phyloP scores from a whole-genome alignment of 2,888 invertebrate species.

The Acanthosepion lycidas region DNA sequence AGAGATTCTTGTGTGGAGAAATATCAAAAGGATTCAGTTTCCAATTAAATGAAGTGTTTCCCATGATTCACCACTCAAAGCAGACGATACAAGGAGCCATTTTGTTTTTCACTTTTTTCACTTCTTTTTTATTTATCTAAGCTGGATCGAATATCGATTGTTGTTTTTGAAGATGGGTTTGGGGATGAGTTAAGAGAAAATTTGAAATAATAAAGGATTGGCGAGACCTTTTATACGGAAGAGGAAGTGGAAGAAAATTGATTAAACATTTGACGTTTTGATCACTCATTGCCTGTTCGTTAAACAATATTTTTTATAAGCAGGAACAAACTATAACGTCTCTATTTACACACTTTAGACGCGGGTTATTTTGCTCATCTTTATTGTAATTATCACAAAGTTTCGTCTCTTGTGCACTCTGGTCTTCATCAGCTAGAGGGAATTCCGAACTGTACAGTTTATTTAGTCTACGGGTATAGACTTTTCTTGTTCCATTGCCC shows the following conservation, averaged over 20 bases:
- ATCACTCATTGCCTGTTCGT: background rate
- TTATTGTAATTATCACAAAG: too few species aligned
- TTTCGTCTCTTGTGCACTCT: too few species aligned
- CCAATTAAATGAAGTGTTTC: constrained; percentile 11
- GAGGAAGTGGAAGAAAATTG: background rate
- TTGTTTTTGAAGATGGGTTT: background rate
- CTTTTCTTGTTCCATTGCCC: too few species aligned
- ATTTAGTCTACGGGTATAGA: too few species aligned
- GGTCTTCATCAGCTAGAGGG: too few species aligned
- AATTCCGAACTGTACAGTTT: too few species aligned
- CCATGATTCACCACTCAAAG: background rate
- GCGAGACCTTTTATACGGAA: background rate
- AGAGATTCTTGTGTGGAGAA: background rate
- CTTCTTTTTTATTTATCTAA: background rate
- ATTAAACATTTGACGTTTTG: background rate
- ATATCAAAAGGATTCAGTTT: background rate
- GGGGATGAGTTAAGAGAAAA: background rate
- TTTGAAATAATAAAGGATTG: background rate
- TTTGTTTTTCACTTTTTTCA: background rate
- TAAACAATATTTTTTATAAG: background rate
- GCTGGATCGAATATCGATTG: background rate
- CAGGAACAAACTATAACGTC: background rate
- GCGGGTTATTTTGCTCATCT: too few species aligned
- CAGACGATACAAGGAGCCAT: background rate
- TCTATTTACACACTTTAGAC: too few species aligned